Conservation (phyloP, 1,140 invertebrate species). For the Brachionus paranguensis region DNA sequence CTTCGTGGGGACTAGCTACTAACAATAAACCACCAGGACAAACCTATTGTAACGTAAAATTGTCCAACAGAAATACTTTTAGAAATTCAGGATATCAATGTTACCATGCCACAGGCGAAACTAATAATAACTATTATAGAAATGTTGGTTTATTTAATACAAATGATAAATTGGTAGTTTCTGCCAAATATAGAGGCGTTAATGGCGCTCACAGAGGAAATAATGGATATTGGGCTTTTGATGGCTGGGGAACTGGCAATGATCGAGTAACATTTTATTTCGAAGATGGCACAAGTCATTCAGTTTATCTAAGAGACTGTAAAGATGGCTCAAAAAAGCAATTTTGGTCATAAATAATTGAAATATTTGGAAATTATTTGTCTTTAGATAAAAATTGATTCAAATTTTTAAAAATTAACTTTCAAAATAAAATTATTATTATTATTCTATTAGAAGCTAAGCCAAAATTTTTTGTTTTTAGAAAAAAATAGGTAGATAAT, state of each 20-base stretch:
- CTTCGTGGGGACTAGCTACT: neutral
- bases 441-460: neutral
- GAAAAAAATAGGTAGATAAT: too few relatives aligned
- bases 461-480: neutral
- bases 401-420: neutral
- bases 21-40: neutral
- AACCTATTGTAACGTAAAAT: neutral
- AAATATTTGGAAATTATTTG: too few relatives aligned
- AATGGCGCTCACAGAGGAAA: neutral
- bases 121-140: neutral
- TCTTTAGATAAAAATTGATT: neutral
- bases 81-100: neutral
- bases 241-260: slow-evolving; percentile 3
- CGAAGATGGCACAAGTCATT: neutral
- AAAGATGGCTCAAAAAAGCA: neutral
- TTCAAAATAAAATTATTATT: too few relatives aligned
- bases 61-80: neutral
- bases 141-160: slow-evolving; percentile 6
- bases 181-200: neutral
- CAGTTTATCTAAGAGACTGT: neutral
- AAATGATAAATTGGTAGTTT: neutral
- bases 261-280: neutral
- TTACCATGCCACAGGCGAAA: neutral
- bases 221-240: slow-evolving; percentile 20
- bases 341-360: neutral